A percentile compares a stretch with the other conserved stretches of the same genome.
phyloP scores from a whole-genome alignment of 2,113 vertebrate genomes.

The Saguinus midas region DNA sequence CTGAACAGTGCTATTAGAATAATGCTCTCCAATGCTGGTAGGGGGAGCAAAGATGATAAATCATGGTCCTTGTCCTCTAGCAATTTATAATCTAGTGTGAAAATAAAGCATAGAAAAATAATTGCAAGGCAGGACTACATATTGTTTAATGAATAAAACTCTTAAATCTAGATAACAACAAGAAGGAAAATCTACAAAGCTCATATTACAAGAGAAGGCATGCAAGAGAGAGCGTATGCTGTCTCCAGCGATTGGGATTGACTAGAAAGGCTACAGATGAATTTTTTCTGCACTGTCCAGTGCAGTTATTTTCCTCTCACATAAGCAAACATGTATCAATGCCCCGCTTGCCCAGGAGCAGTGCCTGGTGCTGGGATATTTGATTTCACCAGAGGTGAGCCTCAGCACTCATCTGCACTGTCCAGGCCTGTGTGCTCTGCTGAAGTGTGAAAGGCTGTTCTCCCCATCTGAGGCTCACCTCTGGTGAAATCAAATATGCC shows the following conservation, averaged over 20 bases:
- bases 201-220: background rate
- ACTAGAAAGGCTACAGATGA: background rate
- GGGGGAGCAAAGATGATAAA: fast-evolving
- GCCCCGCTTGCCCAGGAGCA: fast-evolving
- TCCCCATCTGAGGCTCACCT: fast-evolving
- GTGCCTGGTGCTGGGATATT: background rate
- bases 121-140: background rate
- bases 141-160: background rate
- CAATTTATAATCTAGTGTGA: background rate
- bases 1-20: background rate
- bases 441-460: background rate
- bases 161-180: background rate
- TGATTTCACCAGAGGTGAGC: background rate
- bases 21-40: background rate
- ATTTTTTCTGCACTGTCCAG: too few species aligned
- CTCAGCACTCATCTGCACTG: too few species aligned
- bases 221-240: too few species aligned
- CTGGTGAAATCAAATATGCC: background rate
- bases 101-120: background rate
- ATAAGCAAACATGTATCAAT: background rate
- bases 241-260: background rate
- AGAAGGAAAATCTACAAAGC: background rate
- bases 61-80: background rate
- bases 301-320: too few species aligned
- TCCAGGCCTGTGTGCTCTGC: background rate